phyloP scores from a whole-genome alignment of 1,140 invertebrate species.

The Drosophila lowei region DNA sequence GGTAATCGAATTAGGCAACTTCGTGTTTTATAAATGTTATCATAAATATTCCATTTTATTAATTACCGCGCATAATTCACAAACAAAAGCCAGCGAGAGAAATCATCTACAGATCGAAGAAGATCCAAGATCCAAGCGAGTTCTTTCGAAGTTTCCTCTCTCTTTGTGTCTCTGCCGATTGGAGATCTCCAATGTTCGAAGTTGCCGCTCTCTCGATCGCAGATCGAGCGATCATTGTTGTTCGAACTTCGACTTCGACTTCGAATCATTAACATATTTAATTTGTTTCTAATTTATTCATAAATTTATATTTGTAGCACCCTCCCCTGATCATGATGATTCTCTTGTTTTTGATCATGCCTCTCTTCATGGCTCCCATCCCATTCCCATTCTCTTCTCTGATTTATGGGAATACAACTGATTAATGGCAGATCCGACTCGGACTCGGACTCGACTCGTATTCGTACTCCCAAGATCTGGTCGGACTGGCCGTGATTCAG shows the following conservation, averaged over 20 bases:
- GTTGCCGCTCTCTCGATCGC: not conserved
- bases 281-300: slow-evolving; percentile 81
- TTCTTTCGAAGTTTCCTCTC: slow-evolving; percentile 12
- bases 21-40: slow-evolving; percentile 82
- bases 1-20: slow-evolving; percentile 81
- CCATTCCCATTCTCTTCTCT: slow-evolving; percentile 35
- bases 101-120: slow-evolving; percentile 45
- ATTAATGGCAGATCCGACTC: slow-evolving; percentile 67
- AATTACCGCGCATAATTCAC: slow-evolving; percentile 80
- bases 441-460: not conserved
- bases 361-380: slow-evolving; percentile 11
- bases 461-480: slow-evolving; percentile 21
- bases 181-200: slow-evolving; percentile 20
- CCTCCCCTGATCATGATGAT: slow-evolving; percentile 36
- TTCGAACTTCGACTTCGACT: slow-evolving; percentile 7
- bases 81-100: slow-evolving; percentile 29
- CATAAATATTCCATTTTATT: slow-evolving; percentile 82
- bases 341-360: slow-evolving; percentile 41
- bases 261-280: slow-evolving; percentile 74
- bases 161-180: slow-evolving; percentile 13
- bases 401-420: slow-evolving; percentile 69
- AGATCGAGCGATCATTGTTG: slow-evolving; percentile 1
- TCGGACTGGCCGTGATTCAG: slow-evolving; percentile 65
- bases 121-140: slow-evolving; percentile 22
- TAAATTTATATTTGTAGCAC: slow-evolving; percentile 81